These are phyloP conservation scores for Lineus longissimus DNA, from an alignment of 1,140 invertebrate genomes.

Conservation along the genomic window DNA sequence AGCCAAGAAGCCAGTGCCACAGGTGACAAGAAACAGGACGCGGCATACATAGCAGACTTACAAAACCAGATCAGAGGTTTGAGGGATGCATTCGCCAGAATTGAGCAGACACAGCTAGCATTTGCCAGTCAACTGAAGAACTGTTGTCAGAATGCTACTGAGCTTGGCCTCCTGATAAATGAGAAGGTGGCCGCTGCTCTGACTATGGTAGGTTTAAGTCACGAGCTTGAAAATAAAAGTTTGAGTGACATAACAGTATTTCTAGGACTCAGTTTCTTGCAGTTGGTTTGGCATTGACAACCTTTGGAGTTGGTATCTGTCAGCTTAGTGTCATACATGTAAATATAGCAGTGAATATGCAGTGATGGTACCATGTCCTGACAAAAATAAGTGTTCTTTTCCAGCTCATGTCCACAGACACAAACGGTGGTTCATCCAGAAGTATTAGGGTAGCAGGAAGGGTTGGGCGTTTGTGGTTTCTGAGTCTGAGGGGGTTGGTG, in stretches of 20 bases:
- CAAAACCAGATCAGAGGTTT: conserved; percentile 24
- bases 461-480: too few relatives aligned
- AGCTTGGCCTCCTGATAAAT: conserved; percentile 22
- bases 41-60: conserved; percentile 9
- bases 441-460: too few relatives aligned
- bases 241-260: not conserved
- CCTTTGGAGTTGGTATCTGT: conserved; percentile 2
- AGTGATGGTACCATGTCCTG: not conserved
- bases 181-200: conserved; percentile 25
- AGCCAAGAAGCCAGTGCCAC: not conserved
- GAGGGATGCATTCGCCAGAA: conserved; percentile 13
- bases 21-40: conserved; percentile 1
- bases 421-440: not conserved
- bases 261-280: not conserved
- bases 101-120: conserved; percentile 20
- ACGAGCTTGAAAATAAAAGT: not conserved
- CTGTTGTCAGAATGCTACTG: conserved; percentile 39
- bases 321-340: not conserved
- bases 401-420: conserved; percentile 23
- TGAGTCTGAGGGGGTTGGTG: too few relatives aligned
- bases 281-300: not conserved
- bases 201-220: conserved; percentile 24
- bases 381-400: not conserved
- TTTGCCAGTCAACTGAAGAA: conserved; percentile 25
- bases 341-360: not conserved